Conservation (phyloP, 2,888 invertebrate genomes). For the Folsomia manolachei region DNA sequence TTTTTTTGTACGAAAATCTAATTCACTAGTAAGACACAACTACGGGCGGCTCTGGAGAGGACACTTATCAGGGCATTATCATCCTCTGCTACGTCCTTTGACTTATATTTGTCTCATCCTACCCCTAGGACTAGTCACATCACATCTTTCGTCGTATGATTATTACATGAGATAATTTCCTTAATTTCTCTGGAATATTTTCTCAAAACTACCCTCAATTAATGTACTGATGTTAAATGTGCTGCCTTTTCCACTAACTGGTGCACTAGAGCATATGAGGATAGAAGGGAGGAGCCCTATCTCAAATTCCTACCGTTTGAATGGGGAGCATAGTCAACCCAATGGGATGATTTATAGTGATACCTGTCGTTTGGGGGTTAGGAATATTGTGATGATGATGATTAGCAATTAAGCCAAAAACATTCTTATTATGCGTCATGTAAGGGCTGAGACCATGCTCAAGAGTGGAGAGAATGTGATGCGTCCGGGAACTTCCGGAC, state of each 20-base stretch:
- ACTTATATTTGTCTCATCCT: not conserved
- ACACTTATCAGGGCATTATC: not conserved
- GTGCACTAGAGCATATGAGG: not conserved
- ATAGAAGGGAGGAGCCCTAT: conserved; percentile 4
- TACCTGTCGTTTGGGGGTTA: conserved; percentile 46
- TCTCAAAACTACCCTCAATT: no score
- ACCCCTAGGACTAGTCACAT: not conserved
- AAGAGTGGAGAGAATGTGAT: conserved; percentile 65
- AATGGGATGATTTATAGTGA: conserved; percentile 51
- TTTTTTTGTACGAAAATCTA: not conserved
- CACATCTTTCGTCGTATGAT: not conserved
- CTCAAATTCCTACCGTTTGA: conserved; percentile 51
- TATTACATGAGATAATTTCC: no score
- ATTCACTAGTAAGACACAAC: conserved; percentile 3
- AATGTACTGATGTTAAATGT: no score
- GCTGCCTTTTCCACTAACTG: no score
- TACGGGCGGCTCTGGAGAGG: not conserved
- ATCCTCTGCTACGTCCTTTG: not conserved
- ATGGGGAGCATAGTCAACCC: conserved; percentile 51
- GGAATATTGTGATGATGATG: conserved; percentile 26
- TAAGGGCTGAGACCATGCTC: conserved; percentile 50
- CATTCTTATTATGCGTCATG: conserved; percentile 51
- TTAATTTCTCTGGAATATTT: no score
- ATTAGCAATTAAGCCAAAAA: conserved; percentile 50
- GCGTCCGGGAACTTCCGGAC: conserved; percentile 58